These are phyloP conservation scores for Macrobrachium rosenbergii DNA, from an alignment of 1,140 invertebrate species.

Conservation along the genomic window DNA sequence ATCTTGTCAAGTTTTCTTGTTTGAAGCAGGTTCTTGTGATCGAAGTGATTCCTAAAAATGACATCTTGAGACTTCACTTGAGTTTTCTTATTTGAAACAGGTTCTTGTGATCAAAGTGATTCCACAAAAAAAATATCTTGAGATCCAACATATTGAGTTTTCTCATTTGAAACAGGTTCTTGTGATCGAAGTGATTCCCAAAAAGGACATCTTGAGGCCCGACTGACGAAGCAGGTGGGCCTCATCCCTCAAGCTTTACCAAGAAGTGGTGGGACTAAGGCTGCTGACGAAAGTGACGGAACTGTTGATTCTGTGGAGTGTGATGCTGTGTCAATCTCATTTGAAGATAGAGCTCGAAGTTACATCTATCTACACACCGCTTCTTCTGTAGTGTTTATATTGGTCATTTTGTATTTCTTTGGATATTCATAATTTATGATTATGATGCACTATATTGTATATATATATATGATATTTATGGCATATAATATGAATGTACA, in stretches of 20 bases:
- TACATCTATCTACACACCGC: too few species aligned
- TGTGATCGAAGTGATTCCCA: slow-evolving; percentile 57
- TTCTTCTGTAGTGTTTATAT: too few species aligned
- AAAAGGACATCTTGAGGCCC: slow-evolving; percentile 52
- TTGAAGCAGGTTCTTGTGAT: slow-evolving; percentile 64
- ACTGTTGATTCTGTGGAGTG: too few species aligned
- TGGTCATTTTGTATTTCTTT: too few species aligned
- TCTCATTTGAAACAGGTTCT: slow-evolving; percentile 57
- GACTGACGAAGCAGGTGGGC: slow-evolving; percentile 47
- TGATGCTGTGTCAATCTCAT: too few species aligned
- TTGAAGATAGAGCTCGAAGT: too few species aligned
- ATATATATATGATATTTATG: too few species aligned
- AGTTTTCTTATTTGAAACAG: too few species aligned
- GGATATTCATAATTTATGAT: too few species aligned
- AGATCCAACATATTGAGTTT: background rate
- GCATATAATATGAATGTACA: too few species aligned
- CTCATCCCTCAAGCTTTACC: slow-evolving; percentile 29
- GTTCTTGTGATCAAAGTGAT: background rate
- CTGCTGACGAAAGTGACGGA: too few species aligned
- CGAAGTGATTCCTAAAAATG: slow-evolving; percentile 51
- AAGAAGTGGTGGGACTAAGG: background rate
- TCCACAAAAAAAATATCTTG: background rate
- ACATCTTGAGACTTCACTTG: slow-evolving; percentile 44
- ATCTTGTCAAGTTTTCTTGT: background rate
- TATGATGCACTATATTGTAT: too few species aligned